These are phyloP conservation scores for Drosophila ambigua DNA, from an alignment of 1,140 invertebrate genomes.

Conservation along the genomic window DNA sequence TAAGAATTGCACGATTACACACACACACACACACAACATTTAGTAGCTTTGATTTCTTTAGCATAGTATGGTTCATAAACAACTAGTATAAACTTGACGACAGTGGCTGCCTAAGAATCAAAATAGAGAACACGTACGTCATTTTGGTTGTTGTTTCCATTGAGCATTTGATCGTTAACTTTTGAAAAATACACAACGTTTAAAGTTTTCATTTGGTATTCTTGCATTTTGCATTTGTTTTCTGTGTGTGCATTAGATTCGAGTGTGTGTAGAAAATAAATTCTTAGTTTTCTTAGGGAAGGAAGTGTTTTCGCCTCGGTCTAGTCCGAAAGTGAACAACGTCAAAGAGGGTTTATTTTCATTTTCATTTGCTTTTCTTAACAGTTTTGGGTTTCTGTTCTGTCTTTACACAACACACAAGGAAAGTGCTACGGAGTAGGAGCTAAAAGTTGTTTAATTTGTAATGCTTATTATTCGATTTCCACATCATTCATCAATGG, in stretches of 20 bases:
- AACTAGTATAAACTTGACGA: constrained; percentile 73
- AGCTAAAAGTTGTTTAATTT: constrained; percentile 72
- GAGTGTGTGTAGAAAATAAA: constrained; percentile 69
- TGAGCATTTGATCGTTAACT: constrained; percentile 51
- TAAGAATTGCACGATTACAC: constrained; percentile 74
- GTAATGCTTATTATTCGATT: constrained; percentile 76
- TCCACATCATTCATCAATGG: constrained; percentile 62
- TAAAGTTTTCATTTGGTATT: constrained; percentile 36
- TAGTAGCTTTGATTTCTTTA: constrained; percentile 42
- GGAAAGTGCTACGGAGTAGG: constrained; percentile 76
- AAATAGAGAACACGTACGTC: constrained; percentile 58
- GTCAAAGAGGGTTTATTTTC: constrained; percentile 52
- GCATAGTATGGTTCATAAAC: constrained; percentile 60
- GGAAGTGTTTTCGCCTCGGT: constrained; percentile 49
- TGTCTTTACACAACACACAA: constrained; percentile 74
- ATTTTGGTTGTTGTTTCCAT: constrained; percentile 31
- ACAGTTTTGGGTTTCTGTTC: constrained; percentile 22
- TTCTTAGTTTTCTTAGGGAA: constrained; percentile 75
- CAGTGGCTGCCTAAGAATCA: constrained; percentile 76
- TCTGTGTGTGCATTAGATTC: constrained; percentile 62
- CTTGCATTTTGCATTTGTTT: constrained; percentile 4
- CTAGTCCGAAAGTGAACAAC: constrained; percentile 64
- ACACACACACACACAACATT: constrained; percentile 54
- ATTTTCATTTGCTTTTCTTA: constrained; percentile 29
- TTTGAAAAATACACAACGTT: constrained; percentile 66